Conservation (phyloP, 2,797 vertebrate genomes). For the Leuciscus waleckii region DNA sequence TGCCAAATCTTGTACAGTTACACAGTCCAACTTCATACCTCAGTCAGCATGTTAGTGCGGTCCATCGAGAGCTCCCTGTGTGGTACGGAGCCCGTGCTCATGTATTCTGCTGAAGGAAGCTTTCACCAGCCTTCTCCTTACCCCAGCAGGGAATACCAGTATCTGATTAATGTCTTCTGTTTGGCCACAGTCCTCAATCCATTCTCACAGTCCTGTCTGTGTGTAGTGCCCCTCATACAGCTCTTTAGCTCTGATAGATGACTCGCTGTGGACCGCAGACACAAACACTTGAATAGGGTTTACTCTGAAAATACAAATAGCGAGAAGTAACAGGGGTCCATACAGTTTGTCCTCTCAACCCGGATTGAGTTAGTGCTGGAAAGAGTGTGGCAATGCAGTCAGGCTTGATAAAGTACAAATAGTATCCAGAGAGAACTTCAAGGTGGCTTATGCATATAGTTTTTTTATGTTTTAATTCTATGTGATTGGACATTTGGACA, state of each 20-base stretch:
- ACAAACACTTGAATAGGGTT: conserved; percentile 51
- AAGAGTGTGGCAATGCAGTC: neutral
- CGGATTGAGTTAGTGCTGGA: conserved; percentile 11
- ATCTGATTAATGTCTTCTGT: conserved; percentile 56
- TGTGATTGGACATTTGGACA: conserved; percentile 2
- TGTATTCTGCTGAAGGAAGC: conserved; percentile 38
- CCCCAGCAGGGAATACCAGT: conserved; percentile 47
- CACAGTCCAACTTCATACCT: conserved; percentile 8
- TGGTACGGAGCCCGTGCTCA: conserved; percentile 26
- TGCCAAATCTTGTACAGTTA: conserved; percentile 31
- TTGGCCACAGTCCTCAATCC: conserved; percentile 49
- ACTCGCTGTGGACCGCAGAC: conserved; percentile 23
- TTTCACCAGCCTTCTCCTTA: conserved; percentile 49
- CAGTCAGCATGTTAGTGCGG: conserved; percentile 7
- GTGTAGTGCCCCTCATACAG: conserved; percentile 50
- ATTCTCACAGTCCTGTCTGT: conserved; percentile 40
- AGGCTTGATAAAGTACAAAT: neutral
- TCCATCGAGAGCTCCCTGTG: conserved; percentile 32
- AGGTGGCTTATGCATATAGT: neutral
- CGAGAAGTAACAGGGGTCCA: conserved; percentile 24
- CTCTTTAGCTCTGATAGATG: conserved; percentile 60
- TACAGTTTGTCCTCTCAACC: conserved; percentile 38
- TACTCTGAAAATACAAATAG: conserved; percentile 58
- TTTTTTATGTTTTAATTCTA: too few relatives aligned
- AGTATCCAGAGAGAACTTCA: neutral